Base-by-base conservation (phyloP, 2,888 invertebrate species). In the Lymantria monacha region DNA sequence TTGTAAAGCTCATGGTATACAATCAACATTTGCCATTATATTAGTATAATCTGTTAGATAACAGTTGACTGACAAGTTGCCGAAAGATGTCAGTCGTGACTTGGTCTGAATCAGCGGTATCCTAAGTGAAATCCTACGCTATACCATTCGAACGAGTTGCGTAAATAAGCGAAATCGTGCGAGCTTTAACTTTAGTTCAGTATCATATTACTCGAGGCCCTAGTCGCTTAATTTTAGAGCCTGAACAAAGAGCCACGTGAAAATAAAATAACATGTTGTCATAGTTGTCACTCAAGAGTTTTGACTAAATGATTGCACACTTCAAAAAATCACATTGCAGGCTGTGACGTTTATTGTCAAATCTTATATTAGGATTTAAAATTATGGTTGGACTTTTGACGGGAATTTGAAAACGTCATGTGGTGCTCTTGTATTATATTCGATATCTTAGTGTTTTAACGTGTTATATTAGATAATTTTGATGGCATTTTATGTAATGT, bases 81-180 rank as follows among this genome's bases (percentile, higher is more conserved):
- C 69, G 72, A 74, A 72, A 72, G 68, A 65, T 53, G 50, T 63
- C 56, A 58, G 61, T 79, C 79, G 79, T 80, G 76, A 79, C 77
- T 76, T 76, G 77, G 76, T 74, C 76, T 38, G 72, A 69, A 69
- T 66, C 67, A 69, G 22, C 66, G 58, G 66, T 72, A 63, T 69
- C 57, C 66, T 63, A 63, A 64, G 64, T 62, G 59, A 69, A 69
- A 69, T 69, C 70, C 70, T 69, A 67, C 65, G 67, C 65, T 57
- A 53, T 54, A 69, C 67, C 58, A 59, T 61, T 69, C 61, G 55
- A 59, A 61, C 52, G 48, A 66, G 65, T 69, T 67, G 67, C 69
- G 65, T 69, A 67, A 67, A 66, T 67, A 65, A 66, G 63, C 52
- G 38, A 59, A 65, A 59, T 69, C 65, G 70, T 69, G 68, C 60